A percentile compares a stretch with the other conserved stretches of the same genome.
Conservation (phyloP, 92 coral and sea anemone genomes). For the Muricea muricata region DNA sequence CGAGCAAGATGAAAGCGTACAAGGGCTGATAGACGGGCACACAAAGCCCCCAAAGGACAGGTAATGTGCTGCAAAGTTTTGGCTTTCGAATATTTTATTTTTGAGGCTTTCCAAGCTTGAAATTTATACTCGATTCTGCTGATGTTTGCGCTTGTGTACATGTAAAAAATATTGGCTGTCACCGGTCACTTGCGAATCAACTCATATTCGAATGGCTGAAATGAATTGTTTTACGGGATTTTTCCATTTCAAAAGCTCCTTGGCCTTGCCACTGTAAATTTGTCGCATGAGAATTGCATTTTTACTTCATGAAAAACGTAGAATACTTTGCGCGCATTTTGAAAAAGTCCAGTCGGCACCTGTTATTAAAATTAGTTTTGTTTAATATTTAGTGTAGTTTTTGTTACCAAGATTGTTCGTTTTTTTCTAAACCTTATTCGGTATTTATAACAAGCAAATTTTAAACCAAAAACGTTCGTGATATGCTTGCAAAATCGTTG, state of each 20-base stretch:
- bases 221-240: background rate
- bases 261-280: background rate
- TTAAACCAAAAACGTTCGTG: background rate
- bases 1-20: constrained; percentile 10
- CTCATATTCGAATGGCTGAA: background rate
- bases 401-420: background rate
- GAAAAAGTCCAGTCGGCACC: background rate
- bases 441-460: background rate
- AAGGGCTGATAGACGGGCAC: constrained; percentile 2
- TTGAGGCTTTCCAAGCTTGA: background rate
- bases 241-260: background rate
- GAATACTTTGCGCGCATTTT: background rate
- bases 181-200: background rate
- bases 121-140: constrained; percentile 15
- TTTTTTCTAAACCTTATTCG: too few species aligned
- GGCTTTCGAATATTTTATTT: background rate
- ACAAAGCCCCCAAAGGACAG: constrained; percentile 35
- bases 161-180: too few species aligned
- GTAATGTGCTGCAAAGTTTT: constrained; percentile 6
- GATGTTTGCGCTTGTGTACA: background rate
- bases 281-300: background rate
- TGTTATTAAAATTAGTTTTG: background rate
- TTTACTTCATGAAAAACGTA: background rate
- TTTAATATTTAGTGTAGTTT: background rate
- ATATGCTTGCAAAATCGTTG: background rate